phyloP scores from a whole-genome alignment of 2,888 invertebrate species.

The Lamellibrachia columna region DNA sequence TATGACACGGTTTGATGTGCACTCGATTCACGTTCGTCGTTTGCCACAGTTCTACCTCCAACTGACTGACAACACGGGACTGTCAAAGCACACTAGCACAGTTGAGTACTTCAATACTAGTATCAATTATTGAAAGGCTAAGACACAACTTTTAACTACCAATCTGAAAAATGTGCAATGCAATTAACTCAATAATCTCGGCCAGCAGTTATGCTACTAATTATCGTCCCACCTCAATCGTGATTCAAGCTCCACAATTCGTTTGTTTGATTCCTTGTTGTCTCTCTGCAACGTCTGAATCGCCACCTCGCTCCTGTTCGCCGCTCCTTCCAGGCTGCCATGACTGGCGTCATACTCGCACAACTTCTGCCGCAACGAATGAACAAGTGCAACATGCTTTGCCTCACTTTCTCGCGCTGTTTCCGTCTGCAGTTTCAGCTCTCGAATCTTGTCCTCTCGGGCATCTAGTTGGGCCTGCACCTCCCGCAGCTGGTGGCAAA shows the following conservation, averaged over 20 bases:
- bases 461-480: slow-evolving; percentile 55
- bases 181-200: neutral
- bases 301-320: slow-evolving; percentile 58
- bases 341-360: slow-evolving; percentile 52
- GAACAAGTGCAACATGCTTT: slow-evolving; percentile 49
- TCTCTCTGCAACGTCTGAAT: slow-evolving; percentile 60
- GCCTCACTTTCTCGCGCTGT: slow-evolving; percentile 56
- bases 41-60: neutral
- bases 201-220: neutral
- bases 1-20: neutral
- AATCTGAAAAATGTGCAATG: neutral
- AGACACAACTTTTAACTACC: neutral
- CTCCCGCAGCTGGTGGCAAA: slow-evolving; percentile 49
- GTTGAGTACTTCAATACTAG: neutral
- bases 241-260: slow-evolving; percentile 61
- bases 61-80: neutral
- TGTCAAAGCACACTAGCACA: neutral
- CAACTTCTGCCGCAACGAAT: slow-evolving; percentile 53
- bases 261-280: slow-evolving; percentile 55
- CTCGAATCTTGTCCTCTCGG: slow-evolving; percentile 60
- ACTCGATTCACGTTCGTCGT: neutral
- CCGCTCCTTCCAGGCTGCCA: slow-evolving; percentile 50
- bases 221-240: slow-evolving; percentile 53
- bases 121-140: neutral
- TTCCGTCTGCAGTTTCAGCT: slow-evolving; percentile 55